Percentiles rank a stretch among this genome's conserved stretches.
These are phyloP conservation scores for Tupiocoris notatus DNA, from an alignment of 2,888 invertebrate species.

Conservation along the genomic window DNA sequence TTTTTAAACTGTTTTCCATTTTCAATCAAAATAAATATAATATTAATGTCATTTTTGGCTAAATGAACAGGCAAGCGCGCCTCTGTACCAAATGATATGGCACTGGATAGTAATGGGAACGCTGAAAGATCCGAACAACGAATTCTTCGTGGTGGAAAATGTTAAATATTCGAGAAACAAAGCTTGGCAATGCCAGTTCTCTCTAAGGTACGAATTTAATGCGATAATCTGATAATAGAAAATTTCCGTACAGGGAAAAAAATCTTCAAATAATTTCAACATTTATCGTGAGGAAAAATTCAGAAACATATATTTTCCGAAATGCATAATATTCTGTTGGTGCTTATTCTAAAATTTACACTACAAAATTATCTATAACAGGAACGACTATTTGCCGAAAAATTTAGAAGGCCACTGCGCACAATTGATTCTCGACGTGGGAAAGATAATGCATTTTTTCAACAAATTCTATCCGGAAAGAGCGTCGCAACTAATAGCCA, in stretches of 20 bases:
- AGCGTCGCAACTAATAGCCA: constrained; percentile 1
- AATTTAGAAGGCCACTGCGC: constrained; percentile 15
- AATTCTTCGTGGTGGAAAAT: constrained; percentile 90
- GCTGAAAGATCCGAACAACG: constrained; percentile 83
- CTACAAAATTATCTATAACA: constrained; percentile 50
- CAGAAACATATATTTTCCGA: too few species aligned
- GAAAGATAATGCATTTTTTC: constrained; percentile 40
- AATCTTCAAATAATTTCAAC: too few species aligned
- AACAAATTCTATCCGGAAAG: constrained; percentile 32
- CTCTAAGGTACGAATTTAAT: constrained; percentile 63
- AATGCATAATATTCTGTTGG: too few species aligned
- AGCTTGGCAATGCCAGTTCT: constrained; percentile 94
- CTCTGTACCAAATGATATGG: constrained; percentile 78
- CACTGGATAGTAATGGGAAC: constrained; percentile 92
- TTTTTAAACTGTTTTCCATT: too few species aligned
- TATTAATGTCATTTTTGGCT: too few species aligned
- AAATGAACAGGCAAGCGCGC: constrained; percentile 64
- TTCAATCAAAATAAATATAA: neutral
- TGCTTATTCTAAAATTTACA: too few species aligned
- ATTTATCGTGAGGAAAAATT: too few species aligned
- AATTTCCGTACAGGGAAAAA: too few species aligned
- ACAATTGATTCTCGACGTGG: constrained; percentile 35
- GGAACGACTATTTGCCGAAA: constrained; percentile 76
- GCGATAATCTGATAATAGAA: too few species aligned
- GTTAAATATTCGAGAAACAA: constrained; percentile 78